Base-by-base conservation (phyloP, 1,140 invertebrate genomes). In the Spodoptera frugiperda region DNA sequence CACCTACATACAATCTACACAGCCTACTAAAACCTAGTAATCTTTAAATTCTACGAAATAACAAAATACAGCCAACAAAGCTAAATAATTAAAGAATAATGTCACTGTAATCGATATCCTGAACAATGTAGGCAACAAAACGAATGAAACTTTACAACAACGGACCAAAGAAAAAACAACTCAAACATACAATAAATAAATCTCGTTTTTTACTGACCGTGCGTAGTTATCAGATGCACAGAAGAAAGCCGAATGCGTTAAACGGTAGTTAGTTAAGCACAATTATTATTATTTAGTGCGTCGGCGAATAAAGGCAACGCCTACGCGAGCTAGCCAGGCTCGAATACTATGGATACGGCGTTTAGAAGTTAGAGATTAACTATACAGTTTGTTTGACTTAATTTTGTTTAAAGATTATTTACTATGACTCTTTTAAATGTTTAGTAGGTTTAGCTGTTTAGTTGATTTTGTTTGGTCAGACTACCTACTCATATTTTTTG, bases 261-360 rank as follows among this genome's bases (percentile, higher is more conserved):
- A 89, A 88, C 89, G 89, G 91, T 91, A 89, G 90, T 93, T 92
- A 91, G 89, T 91, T 91, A 93, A 82, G 77, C 83, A 81, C 86
- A 89, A 91, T 91, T 92, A 91, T 90, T 92, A 91, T 91, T 93
- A 93, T 93, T 91, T 89, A 91, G 88, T 89, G 83, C 89, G 84
- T 82, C 82, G 80, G 80, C 79, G 76, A 76, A 87, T 86, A 90
- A 92, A 90, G 82, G 81, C 73, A 75, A 84, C 86, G 84, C 88
- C 89, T 81, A 91, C 88, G 85, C 87, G 71, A 17, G 49, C 49
- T 71, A 59, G 65, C 0, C 12, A 21, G 25, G 67, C 1, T 73
- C 44, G 59, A 55, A 2, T 79, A 77, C n/a, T 76, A 30, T 85
- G 78, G 82, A 85, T 54, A 75, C 54, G 61, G 46, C 72, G 21